Evolutionary conservation across 2,113 vertebrate species (phyloP).

Genomic region (Bombycilla garrulus): DNA sequence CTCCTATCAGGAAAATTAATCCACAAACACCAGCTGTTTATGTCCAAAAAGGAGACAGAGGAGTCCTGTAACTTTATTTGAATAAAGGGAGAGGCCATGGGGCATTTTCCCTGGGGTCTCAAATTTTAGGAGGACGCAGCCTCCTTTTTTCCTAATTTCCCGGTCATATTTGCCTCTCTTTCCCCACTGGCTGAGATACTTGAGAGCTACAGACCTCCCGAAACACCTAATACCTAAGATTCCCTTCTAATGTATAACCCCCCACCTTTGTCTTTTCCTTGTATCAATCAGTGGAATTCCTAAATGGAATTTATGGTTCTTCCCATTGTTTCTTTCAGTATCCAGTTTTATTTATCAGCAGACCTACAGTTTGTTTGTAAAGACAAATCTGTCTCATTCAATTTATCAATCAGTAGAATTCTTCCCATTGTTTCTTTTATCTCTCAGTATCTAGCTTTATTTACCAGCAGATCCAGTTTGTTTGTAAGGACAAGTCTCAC

Average conservation of each 20-base stretch:
- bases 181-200: not conserved
- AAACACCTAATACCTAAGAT: not conserved
- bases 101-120: not conserved
- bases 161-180: not conserved
- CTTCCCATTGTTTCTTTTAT: not conserved
- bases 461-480: not conserved
- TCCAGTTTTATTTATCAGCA: not conserved
- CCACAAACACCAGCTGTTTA: not conserved
- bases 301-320: not conserved
- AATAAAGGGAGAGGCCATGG: not conserved
- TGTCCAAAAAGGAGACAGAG: not conserved
- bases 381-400: not conserved
- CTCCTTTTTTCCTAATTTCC: not conserved
- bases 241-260: not conserved
- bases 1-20: not conserved
- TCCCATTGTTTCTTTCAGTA: not conserved
- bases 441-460: not conserved
- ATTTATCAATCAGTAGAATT: not conserved
- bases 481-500: not conserved
- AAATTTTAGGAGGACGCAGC: accelerated
- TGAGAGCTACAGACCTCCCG: not conserved
- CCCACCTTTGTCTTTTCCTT: not conserved
- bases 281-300: not conserved
- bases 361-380: not conserved
- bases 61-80: not conserved